Percentiles rank a stretch among this genome's conserved stretches.
Evolutionary conservation across 2,113 vertebrate genomes (phyloP).

Genomic region (Hypomesus transpacificus): DNA sequence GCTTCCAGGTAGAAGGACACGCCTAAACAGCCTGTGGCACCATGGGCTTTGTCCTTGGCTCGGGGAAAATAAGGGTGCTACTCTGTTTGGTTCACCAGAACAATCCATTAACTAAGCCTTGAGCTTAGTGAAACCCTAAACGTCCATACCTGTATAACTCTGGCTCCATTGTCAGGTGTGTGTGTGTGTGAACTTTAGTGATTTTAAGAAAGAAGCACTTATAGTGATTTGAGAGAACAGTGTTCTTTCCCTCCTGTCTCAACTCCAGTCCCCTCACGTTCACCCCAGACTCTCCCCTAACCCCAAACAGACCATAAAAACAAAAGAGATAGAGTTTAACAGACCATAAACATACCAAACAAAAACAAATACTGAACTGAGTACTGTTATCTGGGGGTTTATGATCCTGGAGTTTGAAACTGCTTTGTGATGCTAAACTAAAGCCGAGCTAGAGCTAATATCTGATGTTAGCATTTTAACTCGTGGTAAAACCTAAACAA

Average conservation of each 20-base stretch:
- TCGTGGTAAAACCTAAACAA: neutral
- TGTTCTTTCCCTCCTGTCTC: neutral
- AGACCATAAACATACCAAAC: no score
- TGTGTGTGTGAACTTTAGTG: neutral
- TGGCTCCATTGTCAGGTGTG: neutral
- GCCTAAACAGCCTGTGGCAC: neutral
- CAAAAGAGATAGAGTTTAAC: no score
- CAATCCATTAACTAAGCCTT: neutral
- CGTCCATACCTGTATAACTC: neutral
- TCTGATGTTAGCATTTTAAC: neutral
- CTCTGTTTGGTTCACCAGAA: neutral
- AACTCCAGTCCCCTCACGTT: no score
- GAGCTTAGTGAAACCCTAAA: slow-evolving; percentile 7
- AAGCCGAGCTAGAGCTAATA: no score
- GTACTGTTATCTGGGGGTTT: neutral
- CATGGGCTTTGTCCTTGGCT: neutral
- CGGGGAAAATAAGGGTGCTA: neutral
- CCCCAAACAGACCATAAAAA: no score
- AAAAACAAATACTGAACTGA: no score
- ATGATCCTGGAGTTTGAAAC: neutral
- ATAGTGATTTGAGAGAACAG: slow-evolving; percentile 2
- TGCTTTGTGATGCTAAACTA: no score
- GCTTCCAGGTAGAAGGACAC: no score
- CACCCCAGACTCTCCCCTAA: no score
- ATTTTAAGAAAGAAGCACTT: slow-evolving; percentile 4